phyloP scores from a whole-genome alignment of 2,888 invertebrate species.

The Stenichneumon culpator region DNA sequence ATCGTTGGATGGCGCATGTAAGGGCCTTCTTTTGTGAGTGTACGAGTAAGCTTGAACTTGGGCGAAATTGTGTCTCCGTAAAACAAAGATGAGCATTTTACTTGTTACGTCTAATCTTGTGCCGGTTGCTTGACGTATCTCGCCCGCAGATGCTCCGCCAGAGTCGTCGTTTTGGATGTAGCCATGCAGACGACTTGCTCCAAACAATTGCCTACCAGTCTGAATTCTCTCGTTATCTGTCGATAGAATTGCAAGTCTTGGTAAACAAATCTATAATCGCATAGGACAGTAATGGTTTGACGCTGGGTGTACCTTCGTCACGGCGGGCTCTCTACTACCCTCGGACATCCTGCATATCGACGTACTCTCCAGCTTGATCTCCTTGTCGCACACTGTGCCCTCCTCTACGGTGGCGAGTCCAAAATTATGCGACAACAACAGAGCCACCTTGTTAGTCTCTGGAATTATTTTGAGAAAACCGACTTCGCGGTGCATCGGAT shows the following conservation, averaged over 20 bases:
- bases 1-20: neutral
- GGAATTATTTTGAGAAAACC: constrained; percentile 88
- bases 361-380: constrained; percentile 85
- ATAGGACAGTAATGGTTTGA: neutral
- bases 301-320: constrained; percentile 81
- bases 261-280: neutral
- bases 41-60: neutral
- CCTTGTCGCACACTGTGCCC: constrained; percentile 84
- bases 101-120: constrained; percentile 49
- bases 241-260: neutral
- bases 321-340: constrained; percentile 86
- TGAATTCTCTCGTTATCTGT: constrained; percentile 85
- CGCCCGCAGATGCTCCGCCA: constrained; percentile 87
- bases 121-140: constrained; percentile 84
- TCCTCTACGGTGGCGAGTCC: constrained; percentile 88
- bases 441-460: constrained; percentile 86
- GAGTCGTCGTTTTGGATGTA: constrained; percentile 86
- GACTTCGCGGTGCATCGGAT: constrained; percentile 88
- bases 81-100: neutral
- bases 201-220: constrained; percentile 77
- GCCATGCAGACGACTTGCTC: constrained; percentile 87
- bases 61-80: neutral
- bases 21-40: neutral
- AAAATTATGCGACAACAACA: constrained; percentile 88
- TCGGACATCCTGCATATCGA: constrained; percentile 86